phyloP scores from a whole-genome alignment of 2,888 invertebrate species.

The Habroteleia sp. region DNA sequence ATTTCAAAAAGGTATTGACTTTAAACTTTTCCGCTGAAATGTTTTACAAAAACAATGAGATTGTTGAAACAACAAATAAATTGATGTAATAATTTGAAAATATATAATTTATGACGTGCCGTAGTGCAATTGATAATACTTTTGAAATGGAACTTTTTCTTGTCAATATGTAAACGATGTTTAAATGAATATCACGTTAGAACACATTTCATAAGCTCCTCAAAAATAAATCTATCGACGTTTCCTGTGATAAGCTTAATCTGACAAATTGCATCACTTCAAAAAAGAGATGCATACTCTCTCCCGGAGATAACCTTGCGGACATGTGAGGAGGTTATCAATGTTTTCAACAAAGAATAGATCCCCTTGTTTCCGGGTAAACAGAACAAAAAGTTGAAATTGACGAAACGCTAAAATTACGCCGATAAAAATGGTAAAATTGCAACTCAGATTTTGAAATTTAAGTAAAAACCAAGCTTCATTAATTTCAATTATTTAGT shows the following conservation, averaged over 20 bases:
- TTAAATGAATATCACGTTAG: not conserved
- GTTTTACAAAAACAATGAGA: no score
- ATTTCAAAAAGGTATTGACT: no score
- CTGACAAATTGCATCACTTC: slow-evolving; percentile 59
- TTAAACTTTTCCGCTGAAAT: no score
- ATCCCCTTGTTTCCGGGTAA: slow-evolving; percentile 53
- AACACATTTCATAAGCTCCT: slow-evolving; percentile 24
- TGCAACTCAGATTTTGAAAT: no score
- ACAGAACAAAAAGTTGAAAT: not conserved
- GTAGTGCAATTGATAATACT: no score
- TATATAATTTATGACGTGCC: no score
- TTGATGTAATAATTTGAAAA: no score
- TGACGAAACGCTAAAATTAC: no score
- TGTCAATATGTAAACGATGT: not conserved
- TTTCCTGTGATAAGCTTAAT: slow-evolving; percentile 51
- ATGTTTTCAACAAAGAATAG: slow-evolving; percentile 44
- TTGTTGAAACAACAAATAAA: no score
- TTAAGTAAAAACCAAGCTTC: no score
- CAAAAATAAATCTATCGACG: slow-evolving; percentile 47
- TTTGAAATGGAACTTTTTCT: no score
- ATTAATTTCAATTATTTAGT: no score
- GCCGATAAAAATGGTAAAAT: not conserved
- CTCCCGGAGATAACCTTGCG: slow-evolving; percentile 38
- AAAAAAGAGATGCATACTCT: slow-evolving; percentile 37
- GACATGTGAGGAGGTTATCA: slow-evolving; percentile 47